Conservation (phyloP, 2,888 invertebrate genomes). For the Rotaria magnacalcarata region DNA sequence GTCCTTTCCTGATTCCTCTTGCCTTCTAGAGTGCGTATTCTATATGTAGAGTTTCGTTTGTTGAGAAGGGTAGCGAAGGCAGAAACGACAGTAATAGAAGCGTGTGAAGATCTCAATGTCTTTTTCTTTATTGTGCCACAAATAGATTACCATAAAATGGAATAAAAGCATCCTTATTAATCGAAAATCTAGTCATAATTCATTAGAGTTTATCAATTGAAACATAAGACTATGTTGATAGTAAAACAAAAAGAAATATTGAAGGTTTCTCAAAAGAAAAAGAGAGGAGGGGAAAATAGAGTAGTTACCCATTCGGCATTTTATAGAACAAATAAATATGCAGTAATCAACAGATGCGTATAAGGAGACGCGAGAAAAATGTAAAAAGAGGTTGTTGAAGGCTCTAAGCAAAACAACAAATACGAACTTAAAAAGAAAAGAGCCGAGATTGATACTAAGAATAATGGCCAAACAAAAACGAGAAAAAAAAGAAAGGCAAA, state of each 20-base stretch:
- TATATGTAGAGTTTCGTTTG: neutral
- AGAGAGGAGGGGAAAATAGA: too few species aligned
- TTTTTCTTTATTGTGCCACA: neutral
- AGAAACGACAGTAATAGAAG: neutral
- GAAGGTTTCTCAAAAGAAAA: too few species aligned
- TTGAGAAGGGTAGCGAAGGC: neutral
- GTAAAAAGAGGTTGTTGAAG: neutral
- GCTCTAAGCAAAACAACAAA: neutral
- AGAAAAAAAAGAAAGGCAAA: too few species aligned
- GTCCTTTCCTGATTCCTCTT: neutral
- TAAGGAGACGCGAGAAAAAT: neutral
- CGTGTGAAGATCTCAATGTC: constrained; percentile 12
- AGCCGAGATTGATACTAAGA: neutral
- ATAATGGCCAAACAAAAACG: too few species aligned
- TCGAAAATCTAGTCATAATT: neutral
- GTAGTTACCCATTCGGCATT: too few species aligned
- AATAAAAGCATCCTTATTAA: neutral
- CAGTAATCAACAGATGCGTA: too few species aligned
- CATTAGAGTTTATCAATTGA: too few species aligned
- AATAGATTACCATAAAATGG: neutral
- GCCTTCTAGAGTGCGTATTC: neutral
- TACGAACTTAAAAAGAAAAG: neutral
- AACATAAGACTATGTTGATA: too few species aligned
- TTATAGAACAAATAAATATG: too few species aligned
- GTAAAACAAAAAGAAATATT: too few species aligned